Evolutionary conservation across 2,888 invertebrate genomes (phyloP), one percentile per base, ranked within the genome.

Genomic region (Imbricaverruca yamaguchii): DNA sequence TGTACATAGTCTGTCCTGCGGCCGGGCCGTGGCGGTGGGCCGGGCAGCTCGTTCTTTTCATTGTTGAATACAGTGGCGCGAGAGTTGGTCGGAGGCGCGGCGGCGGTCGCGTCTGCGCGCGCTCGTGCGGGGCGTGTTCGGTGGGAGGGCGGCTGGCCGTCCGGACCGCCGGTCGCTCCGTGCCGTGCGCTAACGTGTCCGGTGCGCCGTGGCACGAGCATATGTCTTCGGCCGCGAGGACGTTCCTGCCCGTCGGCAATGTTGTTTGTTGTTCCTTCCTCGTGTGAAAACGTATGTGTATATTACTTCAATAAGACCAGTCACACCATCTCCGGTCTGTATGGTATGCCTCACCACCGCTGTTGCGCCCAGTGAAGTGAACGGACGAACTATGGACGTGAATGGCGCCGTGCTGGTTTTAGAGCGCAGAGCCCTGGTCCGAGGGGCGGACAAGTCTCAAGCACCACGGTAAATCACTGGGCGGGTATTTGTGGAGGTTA

Each of bases 241-340:
- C 69, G 69, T 39, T 69, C 69, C 39, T 8, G 15, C 69, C 39
- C 39, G 39, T 69, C 39, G 69, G 69, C 69, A 15, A 23, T 15
- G 39, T 69, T 69, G 39, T 69, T 69, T 69, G 69, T 4, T 69
- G 69, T 69, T 69, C 69, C 39, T 69, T 61, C 39, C 23, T 23
- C 69, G 39, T 69, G 69, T 69, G 15, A 69, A 39, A 69, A 69
- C 69, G 69, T 39, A 69, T 39, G 69, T 69, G 69, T 39, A 69
- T 69, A 69, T 69, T 69, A 69, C 69, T 69, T 69, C 69, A 69
- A 69, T 69, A 69, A 69, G 69, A 69, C 39, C 69, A 39, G 69
- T 69, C 69, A 23, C 39, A 25, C 25, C 25, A 13, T n/a, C n/a
- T 39, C 39, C 39, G 39, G 39, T 39, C 39, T 1, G 39, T 39